Base-by-base conservation (phyloP, 2,888 invertebrate species). In the Gisinianus flammeolus region DNA sequence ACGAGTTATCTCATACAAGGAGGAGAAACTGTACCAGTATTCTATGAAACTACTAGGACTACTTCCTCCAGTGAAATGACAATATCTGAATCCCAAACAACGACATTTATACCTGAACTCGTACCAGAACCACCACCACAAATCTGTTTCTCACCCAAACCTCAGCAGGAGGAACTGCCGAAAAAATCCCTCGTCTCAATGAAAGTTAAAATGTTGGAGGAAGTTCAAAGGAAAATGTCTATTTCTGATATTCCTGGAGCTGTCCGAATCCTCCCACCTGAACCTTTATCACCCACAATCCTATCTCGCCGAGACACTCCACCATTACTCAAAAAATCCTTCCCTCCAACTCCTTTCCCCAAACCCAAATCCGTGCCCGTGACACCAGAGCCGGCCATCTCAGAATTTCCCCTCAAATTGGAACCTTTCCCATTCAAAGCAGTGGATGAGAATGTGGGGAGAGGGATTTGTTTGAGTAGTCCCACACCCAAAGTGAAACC, bases 61-160 rank as follows among this genome's bases (percentile, higher is more conserved):
- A 44, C 35, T 22, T 30, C 71, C 19, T 54, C 71, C 6, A 54
- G 54, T 56, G 71, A 71, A 56, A 54, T 56, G 66, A 66, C 19
- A 19, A 71, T 71, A 44, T 71, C 71, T 26, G 28, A 70, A n/a
- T 70, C 54, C 10, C 44, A 70, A 30, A 52, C 52, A 24, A 70
- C 28, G 28, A 28, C 56, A 0, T 69, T 35, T 44, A 22, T 31
- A 4, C 67, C 68, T 8, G 70, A 70, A 8, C 35, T 76, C 8
- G 64, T 76, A 5, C 92, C 92, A 0, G 92, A 91, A 84, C 91
- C 92, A n/a, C 92, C 92, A 12, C 92, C 92, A 52, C 91, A 92
- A 87, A 91, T 92, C 68, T 90, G 91, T 56, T 92, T 89, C 83
- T 89, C 90, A 71, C 90, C 91, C 0, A 90, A 90, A 85, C 85